These are phyloP conservation scores for Mycetomoellerius zeteki DNA, from an alignment of 1,140 invertebrate species.

Conservation along the genomic window DNA sequence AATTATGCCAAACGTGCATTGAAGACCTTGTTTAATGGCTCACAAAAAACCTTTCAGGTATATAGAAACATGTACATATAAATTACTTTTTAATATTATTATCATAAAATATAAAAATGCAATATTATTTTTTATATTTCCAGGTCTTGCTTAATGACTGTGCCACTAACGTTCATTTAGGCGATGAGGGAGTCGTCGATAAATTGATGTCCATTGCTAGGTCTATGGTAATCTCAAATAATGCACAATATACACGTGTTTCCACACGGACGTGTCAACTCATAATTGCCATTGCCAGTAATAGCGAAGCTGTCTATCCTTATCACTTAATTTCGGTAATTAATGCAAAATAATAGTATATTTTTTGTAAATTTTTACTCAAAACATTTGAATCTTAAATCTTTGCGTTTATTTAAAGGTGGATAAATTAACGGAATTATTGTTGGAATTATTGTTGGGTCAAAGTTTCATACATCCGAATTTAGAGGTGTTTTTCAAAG, in stretches of 20 bases:
- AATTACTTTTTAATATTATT: neutral
- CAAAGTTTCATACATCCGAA: constrained; percentile 85
- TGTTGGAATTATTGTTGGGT: constrained; percentile 83
- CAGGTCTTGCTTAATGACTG: constrained; percentile 86
- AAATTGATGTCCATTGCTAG: constrained; percentile 85
- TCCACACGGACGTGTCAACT: constrained; percentile 85
- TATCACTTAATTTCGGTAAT: constrained; percentile 83
- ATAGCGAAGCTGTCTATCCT: constrained; percentile 84
- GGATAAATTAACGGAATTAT: constrained; percentile 84
- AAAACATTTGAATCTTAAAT: neutral
- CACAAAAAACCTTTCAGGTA: constrained; percentile 86
- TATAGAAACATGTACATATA: neutral
- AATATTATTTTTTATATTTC: constrained; percentile 16
- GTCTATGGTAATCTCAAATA: constrained; percentile 85
- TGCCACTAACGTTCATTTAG: constrained; percentile 81
- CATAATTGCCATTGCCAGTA: constrained; percentile 84
- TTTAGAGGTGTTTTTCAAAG: constrained; percentile 84
- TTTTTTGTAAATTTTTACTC: neutral
- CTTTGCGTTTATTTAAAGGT: constrained; percentile 77
- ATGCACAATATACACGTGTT: constrained; percentile 85
- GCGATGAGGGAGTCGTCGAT: constrained; percentile 84
- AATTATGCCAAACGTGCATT: constrained; percentile 85
- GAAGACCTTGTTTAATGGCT: constrained; percentile 85
- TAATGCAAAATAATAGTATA: constrained; percentile 25
- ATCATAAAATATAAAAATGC: neutral